Evolutionary conservation across 2,888 invertebrate genomes (phyloP), one percentile per base, ranked within the genome.

Genomic region (Mythimna lalbum): DNA sequence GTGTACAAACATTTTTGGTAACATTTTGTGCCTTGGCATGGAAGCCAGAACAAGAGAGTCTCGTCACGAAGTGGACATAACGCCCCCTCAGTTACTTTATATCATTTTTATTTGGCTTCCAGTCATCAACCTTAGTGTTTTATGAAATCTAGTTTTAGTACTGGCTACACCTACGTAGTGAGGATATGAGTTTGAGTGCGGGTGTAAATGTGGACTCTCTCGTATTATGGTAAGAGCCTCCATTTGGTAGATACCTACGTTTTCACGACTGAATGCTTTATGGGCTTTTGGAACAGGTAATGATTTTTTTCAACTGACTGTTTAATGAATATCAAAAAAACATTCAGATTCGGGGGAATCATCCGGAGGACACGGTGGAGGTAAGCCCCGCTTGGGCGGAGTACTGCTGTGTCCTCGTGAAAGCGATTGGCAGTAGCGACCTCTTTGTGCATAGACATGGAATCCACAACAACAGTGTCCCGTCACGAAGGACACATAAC

Each of bases 401-500:
- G 27, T 4, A 27, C 27, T 27, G 27, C 27, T 2, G 1, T 4
- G 27, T 27, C 27, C 27, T 27, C 27, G 27, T 27, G 27, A 4
- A 27, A 3, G 27, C 27, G 27, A 27, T 27, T 27, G 27, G 3
- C 27, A 27, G 27, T 2, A 27, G 27, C 27, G 27, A 27, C 27
- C 2, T 27, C 2, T 69, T 83, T 68, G 60, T 62, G 55, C 61
- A 53, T 61, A 49, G 66, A 43, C 57, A 7, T 56, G 10, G 64
- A 66, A 81, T 65, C 71, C 60, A 57, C 64, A 21, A 52, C 56
- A 14, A 49, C 56, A 10, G 62, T 81, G 71, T 83, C 78, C 61
- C 55, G 81, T 81, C 81, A 81, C 81, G 81, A 83, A 63, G 21
- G 27, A 14, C n/a, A 61, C 59, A 72, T 81, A 74, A 83, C 69